Evolutionary conservation across 2,797 vertebrate genomes (phyloP), one percentile per base, ranked within the genome.

Genomic region (Tolypeutes matacus): DNA sequence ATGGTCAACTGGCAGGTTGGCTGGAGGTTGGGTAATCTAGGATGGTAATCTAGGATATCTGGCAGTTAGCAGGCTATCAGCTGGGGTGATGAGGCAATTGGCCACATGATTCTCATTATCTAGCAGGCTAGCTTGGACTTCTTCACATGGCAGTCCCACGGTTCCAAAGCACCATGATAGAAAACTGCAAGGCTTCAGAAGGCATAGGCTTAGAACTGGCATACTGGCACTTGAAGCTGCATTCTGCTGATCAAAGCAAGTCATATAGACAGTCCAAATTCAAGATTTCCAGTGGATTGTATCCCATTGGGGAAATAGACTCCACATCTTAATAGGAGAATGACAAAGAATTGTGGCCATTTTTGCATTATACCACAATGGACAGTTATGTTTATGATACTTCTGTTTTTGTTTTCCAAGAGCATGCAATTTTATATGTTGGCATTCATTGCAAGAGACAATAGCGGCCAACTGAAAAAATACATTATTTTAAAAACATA

Each of bases 391-490:
- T 69, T 70, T 78, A 29, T 39, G 12, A 23, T 49, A 77, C 20
- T 17, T 88, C 36, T 46, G 18, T 42, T 25, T 92, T 85, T 83
- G 36, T 92, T 73, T 77, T 67, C 62, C 27, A 65, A 51, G 31
- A 42, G 65, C 21, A 49, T 5, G 36, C 49, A 46, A 7, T 87
- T 87, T 93, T 92, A 27, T 70, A 4, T 81, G 31, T 84, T 93
- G 64, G 58, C 27, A 17, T 77, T 81, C 34, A 27, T 62, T 85
- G 29, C 62, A 91, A 51, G 58, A 85, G 51, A 36, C 17, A 62
- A 1, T 64, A 86, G 3, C 93, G 49, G 84, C 27, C 29, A 62
- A 91, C 81, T 31, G 53, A 92, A 92, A 92, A 86, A 23, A 31
- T 14, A 46, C 7, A 18, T 60, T 62, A 36, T 62, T 93, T 83